Base-by-base conservation (phyloP, 2,797 vertebrate species). In the Hapalemur alaotrensis region DNA sequence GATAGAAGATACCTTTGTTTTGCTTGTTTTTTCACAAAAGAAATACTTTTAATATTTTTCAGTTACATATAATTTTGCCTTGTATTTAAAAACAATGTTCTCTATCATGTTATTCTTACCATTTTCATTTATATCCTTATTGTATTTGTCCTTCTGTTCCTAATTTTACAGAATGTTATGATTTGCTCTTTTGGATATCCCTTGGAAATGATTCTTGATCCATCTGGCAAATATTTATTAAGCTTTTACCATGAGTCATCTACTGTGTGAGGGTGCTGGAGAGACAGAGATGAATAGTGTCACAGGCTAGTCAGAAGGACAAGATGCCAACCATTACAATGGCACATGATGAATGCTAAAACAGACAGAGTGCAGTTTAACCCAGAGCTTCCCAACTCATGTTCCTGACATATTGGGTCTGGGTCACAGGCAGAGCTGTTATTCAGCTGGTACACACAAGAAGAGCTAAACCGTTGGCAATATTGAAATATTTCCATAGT, bases 161-260 rank as follows among this genome's bases (percentile, higher is more conserved):
- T 90, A 57, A 84, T 90, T 93, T 95, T 90, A 54, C 52, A 81
- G 52, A 90, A 92, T 90, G 52, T 59, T 91, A 87, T 70, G 61
- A 52, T 73, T 85, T 88, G 48, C 52, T 93, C 32, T 76, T 94
- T 91, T 92, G 35, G 5, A n/a, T 92, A 76, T 83, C n/a, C 79
- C 50, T 93, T 94, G 30, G n/a, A 93, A 92, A 65, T 93, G 73
- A 79, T 78, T 85, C 61, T 85, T 94, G 41, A 89, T 78, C 72
- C 59, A 96, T 95, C 78, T 63, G 93, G 65, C 30, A 81, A 59
- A 85, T 15, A 81, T 63, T 86, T 92, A 92, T 84, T 87, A 83
- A 83, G 17, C 4, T 92, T 96, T 75, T 81, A 23, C 54, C 59
- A 13, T 90, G 43, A 50, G 76, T 61, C 59, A 81, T 48, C 43